Base-by-base conservation (phyloP, 92 coral and sea anemone genomes). In the Heliopora coerulea region DNA sequence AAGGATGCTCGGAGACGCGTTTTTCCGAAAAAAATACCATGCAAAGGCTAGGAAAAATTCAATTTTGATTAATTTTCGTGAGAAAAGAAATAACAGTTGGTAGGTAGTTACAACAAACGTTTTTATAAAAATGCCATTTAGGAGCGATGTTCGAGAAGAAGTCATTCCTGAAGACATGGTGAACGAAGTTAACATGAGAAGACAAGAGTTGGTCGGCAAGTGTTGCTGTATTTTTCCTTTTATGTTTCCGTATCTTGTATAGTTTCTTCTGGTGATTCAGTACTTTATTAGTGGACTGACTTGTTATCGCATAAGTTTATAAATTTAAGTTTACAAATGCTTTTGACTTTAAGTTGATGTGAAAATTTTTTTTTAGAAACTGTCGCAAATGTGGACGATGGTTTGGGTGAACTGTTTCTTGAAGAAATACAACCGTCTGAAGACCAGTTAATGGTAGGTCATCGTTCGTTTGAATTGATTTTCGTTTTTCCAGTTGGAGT, bases 101-200 rank as follows among this genome's bases (percentile, higher is more conserved):
- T n/a, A n/a, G n/a, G n/a, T n/a, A n/a, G n/a, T n/a, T n/a, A n/a
- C n/a, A n/a, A n/a, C n/a, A n/a, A 37, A 37, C 42, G 12, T 12
- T 46, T 46, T 46, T 8, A 15, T 46, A 15, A 46, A 46, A 46
- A 6, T 2, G 2, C 52, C 2, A 62, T 49, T 24, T 57, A 91
- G 97, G 49, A 80, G 76, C 50, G 48, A 48, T 10, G 86, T 93
- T 29, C 82, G 76, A 56, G 98, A 93, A 77, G 89, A 85, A 20
- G 87, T 83, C 23, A 87, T 90, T 44, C 98, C 98, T 15, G 96
- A 90, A 46, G 95, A 93, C 59, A 87, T 93, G 96, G 86, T 93
- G 10, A 79, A 80, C 29, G 98, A 88, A 68, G 91, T 96, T 35
- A 85, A 73, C 41, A 78, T 73, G 33, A 60, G 81, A 35, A 74